Evolutionary conservation across 2,888 invertebrate species (phyloP).

Genomic region (Gymnocheta viridis): DNA sequence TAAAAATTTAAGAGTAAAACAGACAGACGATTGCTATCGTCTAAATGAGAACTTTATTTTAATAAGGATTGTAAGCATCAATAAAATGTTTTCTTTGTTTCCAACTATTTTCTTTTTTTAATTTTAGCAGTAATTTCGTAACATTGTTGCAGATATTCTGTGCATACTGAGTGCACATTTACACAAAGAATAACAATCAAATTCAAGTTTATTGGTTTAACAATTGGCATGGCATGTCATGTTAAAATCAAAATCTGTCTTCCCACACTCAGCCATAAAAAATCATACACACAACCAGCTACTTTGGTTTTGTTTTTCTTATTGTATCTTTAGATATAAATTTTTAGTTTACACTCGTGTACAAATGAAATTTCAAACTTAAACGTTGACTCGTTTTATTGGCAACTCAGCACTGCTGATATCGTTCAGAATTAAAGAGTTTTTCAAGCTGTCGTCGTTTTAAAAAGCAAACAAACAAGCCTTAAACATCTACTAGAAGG

Average conservation of each 20-base stretch:
- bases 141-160: conserved; percentile 13
- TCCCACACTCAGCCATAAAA: conserved; percentile 60
- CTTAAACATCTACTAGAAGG: conserved; percentile 31
- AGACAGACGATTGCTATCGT: too few relatives aligned
- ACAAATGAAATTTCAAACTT: conserved; percentile 64
- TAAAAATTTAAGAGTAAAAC: too few relatives aligned
- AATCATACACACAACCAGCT: conserved; percentile 30
- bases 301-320: conserved; percentile 8
- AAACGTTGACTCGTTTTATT: conserved; percentile 64
- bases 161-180: neutral
- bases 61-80: neutral
- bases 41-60: neutral
- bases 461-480: conserved; percentile 5
- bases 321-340: neutral
- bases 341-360: neutral
- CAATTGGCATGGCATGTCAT: conserved; percentile 68
- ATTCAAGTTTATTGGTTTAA: conserved; percentile 68
- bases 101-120: neutral
- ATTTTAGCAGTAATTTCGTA: neutral
- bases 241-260: conserved; percentile 68
- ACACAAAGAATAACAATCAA: conserved; percentile 43
- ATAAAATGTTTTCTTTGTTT: neutral
- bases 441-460: conserved; percentile 64
- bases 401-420: conserved; percentile 64
- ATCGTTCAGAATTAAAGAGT: conserved; percentile 61